phyloP scores from a whole-genome alignment of 2,113 vertebrate species.

The Thunnus maccoyii region DNA sequence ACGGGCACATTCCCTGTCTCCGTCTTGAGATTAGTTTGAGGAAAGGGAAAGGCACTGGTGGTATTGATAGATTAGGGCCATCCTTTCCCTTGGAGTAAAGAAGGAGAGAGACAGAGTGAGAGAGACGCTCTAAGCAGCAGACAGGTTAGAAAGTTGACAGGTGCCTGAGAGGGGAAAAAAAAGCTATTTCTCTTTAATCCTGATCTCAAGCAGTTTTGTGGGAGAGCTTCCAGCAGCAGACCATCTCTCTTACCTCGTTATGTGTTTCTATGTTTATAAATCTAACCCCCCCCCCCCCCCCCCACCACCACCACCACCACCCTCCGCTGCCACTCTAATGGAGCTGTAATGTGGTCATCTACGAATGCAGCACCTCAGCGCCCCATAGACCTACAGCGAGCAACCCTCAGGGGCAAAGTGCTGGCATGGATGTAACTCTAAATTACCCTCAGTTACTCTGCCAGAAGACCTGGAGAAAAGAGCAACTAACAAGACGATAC shows the following conservation, averaged over 20 bases:
- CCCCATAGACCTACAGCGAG: constrained; percentile 3
- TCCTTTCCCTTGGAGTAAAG: not conserved
- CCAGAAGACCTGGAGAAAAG: constrained; percentile 4
- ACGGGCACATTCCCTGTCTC: constrained; percentile 19
- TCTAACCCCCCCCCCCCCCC: not conserved
- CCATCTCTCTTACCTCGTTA: constrained; percentile 25
- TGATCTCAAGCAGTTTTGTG: constrained; percentile 33
- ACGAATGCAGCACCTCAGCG: constrained; percentile 27
- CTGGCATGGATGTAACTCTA: constrained; percentile 43
- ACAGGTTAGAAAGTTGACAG: constrained; percentile 16
- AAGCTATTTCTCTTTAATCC: constrained; percentile 26
- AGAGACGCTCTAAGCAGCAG: constrained; percentile 4
- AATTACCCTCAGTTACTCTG: constrained; percentile 25
- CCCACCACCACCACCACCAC: not conserved
- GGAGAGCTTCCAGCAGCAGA: constrained; percentile 40
- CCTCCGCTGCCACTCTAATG: constrained; percentile 42
- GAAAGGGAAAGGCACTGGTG: not conserved
- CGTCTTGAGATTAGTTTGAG: constrained; percentile 27
- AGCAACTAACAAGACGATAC: not conserved
- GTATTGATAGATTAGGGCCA: constrained; percentile 5
- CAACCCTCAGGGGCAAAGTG: constrained; percentile 31
- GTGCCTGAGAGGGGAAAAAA: constrained; percentile 11
- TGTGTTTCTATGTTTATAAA: constrained; percentile 44
- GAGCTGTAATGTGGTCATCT: constrained; percentile 42
- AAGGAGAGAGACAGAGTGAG: not conserved